Evolutionary conservation across 1,140 invertebrate species (phyloP), one percentile per base, ranked within the genome.

Genomic region (Drosophila suzukii): DNA sequence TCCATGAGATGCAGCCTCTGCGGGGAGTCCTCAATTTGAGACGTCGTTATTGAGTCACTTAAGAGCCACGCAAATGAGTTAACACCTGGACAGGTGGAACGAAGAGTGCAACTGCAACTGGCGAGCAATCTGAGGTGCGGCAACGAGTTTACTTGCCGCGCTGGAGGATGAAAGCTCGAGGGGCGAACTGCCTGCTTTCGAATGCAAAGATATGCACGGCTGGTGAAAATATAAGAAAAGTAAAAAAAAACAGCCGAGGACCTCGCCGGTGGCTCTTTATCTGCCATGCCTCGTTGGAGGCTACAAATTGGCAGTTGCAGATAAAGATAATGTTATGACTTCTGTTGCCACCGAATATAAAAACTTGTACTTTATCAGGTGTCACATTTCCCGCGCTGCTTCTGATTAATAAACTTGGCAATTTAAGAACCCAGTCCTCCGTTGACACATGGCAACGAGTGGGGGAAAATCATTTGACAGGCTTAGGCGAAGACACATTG

Each of bases 301-400:
- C 84, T 83, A 53, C 84, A 84, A 88, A 88, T 88, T 88, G 84
- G 76, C 84, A 84, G 83, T 80, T 74, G 70, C 63, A 84, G 84
- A 89, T 88, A 89, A 81, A 84, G 81, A 88, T 89, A 81, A 88
- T 89, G 59, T 83, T 88, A 88, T 77, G 79, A 70, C 70, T 83
- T 67, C 80, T 71, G 73, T 60, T 60, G 79, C 41, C 56, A 39
- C 67, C 67, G 65, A 43, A 57, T 65, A 59, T 89, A 81, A 89
- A 89, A 61, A 71, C 27, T 30, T 53, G 44, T 63, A 84, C 68
- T 84, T 89, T 89, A 89, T 67, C 76, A 84, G 84, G 84, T 89
- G 84, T 89, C 84, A 88, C 67, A 89, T 88, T 88, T 84, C 83
- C 58, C 56, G 30, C 43, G n/a, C 38, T 51, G 60, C 65, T 55